Evolutionary conservation across 2,113 vertebrate species (phyloP), one percentile per base, ranked within the genome.

Genomic region (Egretta garzetta): DNA sequence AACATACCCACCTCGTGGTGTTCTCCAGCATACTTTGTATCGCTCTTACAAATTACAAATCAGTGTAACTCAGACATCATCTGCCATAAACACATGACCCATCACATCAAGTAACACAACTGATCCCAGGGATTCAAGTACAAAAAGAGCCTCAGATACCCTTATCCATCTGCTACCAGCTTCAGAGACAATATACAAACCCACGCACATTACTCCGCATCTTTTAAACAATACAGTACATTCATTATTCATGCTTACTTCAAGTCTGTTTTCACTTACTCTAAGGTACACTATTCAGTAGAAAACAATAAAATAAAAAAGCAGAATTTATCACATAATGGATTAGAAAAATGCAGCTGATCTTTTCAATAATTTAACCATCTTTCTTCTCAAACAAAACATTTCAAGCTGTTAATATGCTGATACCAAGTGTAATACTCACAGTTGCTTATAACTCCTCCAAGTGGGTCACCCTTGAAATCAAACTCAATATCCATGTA

Each of bases 401-500:
- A 24, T 28, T 92, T 93, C 45, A 62, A 92, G 68, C 56, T 77
- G 30, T 64, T 59, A 80, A 88, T 21, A 71, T 6, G 33, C 33
- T 52, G 41, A 55, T 70, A 66, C 10, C 12, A 56, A 68, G 33
- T 70, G 39, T 60, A 90, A 96, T 98, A 99, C 99, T 99, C 97
- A 99, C 99, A 99, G 98, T 99, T 99, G 97, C 99, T 99, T 98
- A 99, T 99, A 95, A 99, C 99, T 97, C 99, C 99, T 75, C 99
- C 99, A 82, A 99, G 98, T 4, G 99, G 99, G 95, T 99, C 99
- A 35, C 99, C 99, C 98, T 99, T 99, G 97, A 99, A 99, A 98
- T 99, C 99, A 98, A 99, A 99, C 96, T 99, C 99, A 52, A 99
- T 99, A 97, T 99, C 99, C 99, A 99, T 99, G 93, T 99, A 99